Evolutionary conservation across 2,888 invertebrate species (phyloP).

Genomic region (Coelogynopora nodosa): DNA sequence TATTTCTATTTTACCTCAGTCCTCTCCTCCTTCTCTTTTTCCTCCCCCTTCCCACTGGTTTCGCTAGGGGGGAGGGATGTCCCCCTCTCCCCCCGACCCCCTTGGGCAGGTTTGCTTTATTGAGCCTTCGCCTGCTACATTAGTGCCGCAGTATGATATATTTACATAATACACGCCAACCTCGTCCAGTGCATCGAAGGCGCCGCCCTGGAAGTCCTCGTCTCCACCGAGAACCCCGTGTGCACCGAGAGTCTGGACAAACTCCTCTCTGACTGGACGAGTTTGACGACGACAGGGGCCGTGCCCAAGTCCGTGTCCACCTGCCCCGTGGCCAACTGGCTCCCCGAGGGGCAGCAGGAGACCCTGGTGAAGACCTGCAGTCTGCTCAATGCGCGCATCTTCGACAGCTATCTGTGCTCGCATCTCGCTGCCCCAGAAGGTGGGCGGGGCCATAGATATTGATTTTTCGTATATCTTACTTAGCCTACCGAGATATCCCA

Average conservation of each 20-base stretch:
- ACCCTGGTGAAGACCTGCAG: not conserved
- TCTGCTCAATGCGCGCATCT: not conserved
- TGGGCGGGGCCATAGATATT: too few relatives aligned
- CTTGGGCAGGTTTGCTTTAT: too few relatives aligned
- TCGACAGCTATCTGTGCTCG: not conserved
- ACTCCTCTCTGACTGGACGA: not conserved
- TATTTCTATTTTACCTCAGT: too few relatives aligned
- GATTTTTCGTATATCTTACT: too few relatives aligned
- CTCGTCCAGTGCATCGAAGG: not conserved
- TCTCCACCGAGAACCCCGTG: not conserved
- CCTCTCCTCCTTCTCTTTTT: not conserved
- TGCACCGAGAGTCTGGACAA: not conserved
- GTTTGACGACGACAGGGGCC: not conserved
- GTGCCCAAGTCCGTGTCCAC: too few relatives aligned
- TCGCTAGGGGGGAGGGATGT: too few relatives aligned
- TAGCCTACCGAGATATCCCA: too few relatives aligned
- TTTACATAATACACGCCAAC: too few relatives aligned
- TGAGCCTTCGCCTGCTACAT: too few relatives aligned
- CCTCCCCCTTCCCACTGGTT: too few relatives aligned
- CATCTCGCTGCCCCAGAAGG: not conserved
- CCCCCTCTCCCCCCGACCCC: too few relatives aligned
- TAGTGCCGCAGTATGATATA: too few relatives aligned
- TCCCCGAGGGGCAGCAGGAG: not conserved
- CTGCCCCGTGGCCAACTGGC: not conserved
- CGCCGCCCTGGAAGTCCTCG: not conserved